Evolutionary conservation across 2,888 invertebrate genomes (phyloP), one percentile per base, ranked within the genome.

Genomic region (Ochlodes sylvanus): DNA sequence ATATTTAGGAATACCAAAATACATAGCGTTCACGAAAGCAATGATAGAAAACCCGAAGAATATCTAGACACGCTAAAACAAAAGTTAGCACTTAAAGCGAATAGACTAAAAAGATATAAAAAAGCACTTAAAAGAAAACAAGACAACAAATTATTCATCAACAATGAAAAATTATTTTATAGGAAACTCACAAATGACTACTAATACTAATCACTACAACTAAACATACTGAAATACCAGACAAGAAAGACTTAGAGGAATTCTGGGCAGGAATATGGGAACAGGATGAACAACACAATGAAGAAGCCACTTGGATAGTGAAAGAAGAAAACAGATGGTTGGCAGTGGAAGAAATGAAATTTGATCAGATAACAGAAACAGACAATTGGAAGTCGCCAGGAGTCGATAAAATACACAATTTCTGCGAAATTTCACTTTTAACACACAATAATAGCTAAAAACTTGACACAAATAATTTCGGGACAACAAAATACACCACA

Each of bases 1-100:
- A 70, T 71, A 44, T 71, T 71, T 44, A 41, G 42, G 61, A 71
- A 19, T 9, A 54, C 5, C 0, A 62, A 63, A 42, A 56, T 67
- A 55, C 73, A 72, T 34, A 63, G 63, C 0, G 66, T 12, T 58
- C 69, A 73, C 15, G 72, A 72, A 63, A 69, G 32, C 2, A 34
- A 63, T 34, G 72, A 72, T 61, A 60, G 7, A 5, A 71, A 21
- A 69, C 71, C 70, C 1, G 71, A 70, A 69, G 72, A 76, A 63
- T 72, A 58, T 61, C 42, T 74, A 54, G 73, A 72, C 21, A 74
- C 75, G 5, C 44, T 73, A 15, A 74, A 75, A 69, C 72, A 72
- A 62, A 73, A 74, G 63, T 38, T 72, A 54, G 19, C 63, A 12
- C 34, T 72, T 5, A 73, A 72, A 70, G 62, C 55, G 17, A 65